Percentiles rank a stretch among this genome's conserved stretches.
Conservation (phyloP, 2,888 invertebrate species). For the Acanthosepion esculentum region DNA sequence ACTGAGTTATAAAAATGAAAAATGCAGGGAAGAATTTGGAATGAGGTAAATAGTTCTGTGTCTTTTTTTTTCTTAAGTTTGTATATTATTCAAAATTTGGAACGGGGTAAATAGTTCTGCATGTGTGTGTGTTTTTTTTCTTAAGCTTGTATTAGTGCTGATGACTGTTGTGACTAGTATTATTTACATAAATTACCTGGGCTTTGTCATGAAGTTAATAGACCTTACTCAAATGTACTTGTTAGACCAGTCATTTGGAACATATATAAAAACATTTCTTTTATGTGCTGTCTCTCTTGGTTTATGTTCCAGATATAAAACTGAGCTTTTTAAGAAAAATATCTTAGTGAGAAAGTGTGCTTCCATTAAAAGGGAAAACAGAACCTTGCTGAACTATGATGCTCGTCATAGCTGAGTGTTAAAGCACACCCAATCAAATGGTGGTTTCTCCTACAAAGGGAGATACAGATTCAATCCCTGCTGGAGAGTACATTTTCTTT, state of each 20-base stretch:
- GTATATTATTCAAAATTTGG: no score
- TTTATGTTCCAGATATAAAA: no score
- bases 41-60: neutral
- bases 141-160: neutral
- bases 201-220: neutral
- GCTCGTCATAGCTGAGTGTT: no score
- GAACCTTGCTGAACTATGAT: no score
- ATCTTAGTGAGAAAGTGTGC: no score
- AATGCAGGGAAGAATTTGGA: neutral
- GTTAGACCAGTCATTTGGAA: neutral
- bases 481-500: no score
- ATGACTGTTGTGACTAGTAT: neutral
- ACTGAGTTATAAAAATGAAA: neutral
- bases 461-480: no score
- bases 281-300: no score
- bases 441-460: no score
- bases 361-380: no score
- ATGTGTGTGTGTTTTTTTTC: neutral
- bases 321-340: no score
- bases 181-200: neutral
- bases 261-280: neutral
- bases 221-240: neutral
- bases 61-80: neutral
- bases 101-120: conserved; percentile 8
- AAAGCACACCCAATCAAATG: no score